Percentiles rank a stretch among this genome's conserved stretches.
Conservation (phyloP, 2,113 vertebrate genomes). For the Plectropomus leopardus region DNA sequence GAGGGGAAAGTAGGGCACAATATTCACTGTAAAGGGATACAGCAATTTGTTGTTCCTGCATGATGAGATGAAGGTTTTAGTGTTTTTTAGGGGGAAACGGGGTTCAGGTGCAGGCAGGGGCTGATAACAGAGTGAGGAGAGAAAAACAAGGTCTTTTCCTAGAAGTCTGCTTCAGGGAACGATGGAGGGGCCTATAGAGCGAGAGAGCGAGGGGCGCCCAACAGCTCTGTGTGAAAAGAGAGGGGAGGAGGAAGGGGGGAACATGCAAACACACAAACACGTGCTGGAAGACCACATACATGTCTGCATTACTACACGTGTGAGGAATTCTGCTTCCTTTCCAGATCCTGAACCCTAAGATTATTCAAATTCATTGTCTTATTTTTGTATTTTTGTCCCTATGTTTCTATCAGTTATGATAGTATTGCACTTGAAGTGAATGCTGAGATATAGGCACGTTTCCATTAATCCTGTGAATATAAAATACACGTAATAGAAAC, state of each 20-base stretch:
- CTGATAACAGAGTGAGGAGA: constrained; percentile 28
- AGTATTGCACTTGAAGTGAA: too few species aligned
- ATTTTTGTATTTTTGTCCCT: background rate
- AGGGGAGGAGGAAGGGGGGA: background rate
- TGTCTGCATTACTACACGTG: background rate
- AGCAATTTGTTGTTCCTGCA: constrained; percentile 31
- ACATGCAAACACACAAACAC: constrained; percentile 40
- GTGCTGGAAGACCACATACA: constrained; percentile 10
- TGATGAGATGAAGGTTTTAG: background rate
- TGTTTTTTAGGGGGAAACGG: background rate
- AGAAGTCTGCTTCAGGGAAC: constrained; percentile 45
- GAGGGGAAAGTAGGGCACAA: constrained; percentile 31
- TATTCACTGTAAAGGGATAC: constrained; percentile 10
- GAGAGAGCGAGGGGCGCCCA: constrained; percentile 38
- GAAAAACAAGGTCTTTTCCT: constrained; percentile 46
- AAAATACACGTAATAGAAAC: too few species aligned
- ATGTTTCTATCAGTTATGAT: background rate
- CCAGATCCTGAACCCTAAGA: background rate
- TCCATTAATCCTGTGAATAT: too few species aligned
- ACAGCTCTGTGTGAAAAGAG: constrained; percentile 60
- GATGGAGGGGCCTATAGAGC: constrained; percentile 26
- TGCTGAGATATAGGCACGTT: too few species aligned
- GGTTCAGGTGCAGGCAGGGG: constrained; percentile 49
- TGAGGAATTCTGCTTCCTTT: background rate
- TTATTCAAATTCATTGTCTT: background rate